Evolutionary conservation across 2,113 vertebrate genomes (phyloP).

Genomic region (Baryphthengus martii): DNA sequence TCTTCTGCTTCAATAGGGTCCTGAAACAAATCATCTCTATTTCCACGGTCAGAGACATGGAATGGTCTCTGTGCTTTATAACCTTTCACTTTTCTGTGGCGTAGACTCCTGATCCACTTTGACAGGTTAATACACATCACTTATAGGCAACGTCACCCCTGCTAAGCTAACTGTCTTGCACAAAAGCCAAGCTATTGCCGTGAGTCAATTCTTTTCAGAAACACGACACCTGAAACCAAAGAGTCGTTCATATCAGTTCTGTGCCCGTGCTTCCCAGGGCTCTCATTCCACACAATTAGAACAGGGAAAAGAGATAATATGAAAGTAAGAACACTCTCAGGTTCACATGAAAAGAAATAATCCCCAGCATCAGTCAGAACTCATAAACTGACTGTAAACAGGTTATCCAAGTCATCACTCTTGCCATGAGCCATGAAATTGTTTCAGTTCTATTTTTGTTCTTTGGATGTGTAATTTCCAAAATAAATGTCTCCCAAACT

Average conservation of each 20-base stretch:
- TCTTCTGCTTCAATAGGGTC: background rate
- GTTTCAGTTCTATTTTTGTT: background rate
- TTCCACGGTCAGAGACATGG: background rate
- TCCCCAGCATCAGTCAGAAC: background rate
- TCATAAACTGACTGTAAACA: background rate
- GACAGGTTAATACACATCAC: constrained; percentile 49
- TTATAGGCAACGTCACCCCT: background rate
- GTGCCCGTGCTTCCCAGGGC: background rate
- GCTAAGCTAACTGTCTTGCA: constrained; percentile 29
- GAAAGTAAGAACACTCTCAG: background rate
- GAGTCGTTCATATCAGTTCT: background rate
- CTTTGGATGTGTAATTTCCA: background rate
- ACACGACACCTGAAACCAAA: background rate
- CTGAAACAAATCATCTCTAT: background rate
- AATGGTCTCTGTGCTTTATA: constrained; percentile 12
- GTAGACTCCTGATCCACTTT: constrained; percentile 24
- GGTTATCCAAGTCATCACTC: background rate
- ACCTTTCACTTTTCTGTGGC: constrained; percentile 5
- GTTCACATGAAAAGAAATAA: background rate
- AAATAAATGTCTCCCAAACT: background rate
- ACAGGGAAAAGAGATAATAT: background rate
- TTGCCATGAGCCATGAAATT: background rate
- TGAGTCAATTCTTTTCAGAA: constrained; percentile 9
- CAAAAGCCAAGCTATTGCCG: background rate
- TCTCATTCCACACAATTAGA: background rate